Conservation (phyloP, 2,797 vertebrate genomes). For the Phalloptychus januarius region DNA sequence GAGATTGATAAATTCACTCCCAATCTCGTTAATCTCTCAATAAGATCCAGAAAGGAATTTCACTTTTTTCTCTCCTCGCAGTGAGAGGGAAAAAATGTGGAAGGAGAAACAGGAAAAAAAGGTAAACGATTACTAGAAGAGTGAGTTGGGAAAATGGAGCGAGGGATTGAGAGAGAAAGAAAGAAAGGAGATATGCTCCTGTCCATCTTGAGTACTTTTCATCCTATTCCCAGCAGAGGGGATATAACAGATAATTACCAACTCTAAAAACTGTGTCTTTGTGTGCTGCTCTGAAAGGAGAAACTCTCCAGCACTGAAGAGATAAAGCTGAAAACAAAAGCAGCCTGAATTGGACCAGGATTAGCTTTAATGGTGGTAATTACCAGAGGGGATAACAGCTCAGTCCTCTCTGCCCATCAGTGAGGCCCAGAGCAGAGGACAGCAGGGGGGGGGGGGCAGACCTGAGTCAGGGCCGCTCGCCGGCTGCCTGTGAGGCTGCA, state of each 20-base stretch:
- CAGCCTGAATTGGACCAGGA: constrained; percentile 81
- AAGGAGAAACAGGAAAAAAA: constrained; percentile 4
- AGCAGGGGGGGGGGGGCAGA: constrained; percentile 58
- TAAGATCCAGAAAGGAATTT: constrained; percentile 72
- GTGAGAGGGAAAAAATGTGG: constrained; percentile 30
- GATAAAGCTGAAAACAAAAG: constrained; percentile 88
- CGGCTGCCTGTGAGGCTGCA: constrained; percentile 67
- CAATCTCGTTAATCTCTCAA: constrained; percentile 80
- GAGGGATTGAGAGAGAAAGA: constrained; percentile 24
- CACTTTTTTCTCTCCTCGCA: constrained; percentile 71
- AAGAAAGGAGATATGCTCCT: constrained; percentile 53
- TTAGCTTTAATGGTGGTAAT: constrained; percentile 85
- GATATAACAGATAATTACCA: constrained; percentile 84
- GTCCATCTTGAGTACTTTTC: constrained; percentile 70
- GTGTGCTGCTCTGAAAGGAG: constrained; percentile 80
- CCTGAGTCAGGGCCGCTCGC: constrained; percentile 64
- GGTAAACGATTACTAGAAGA: constrained; percentile 13
- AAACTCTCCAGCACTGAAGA: constrained; percentile 83
- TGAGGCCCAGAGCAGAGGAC: constrained; percentile 77
- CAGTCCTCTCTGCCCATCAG: constrained; percentile 78
- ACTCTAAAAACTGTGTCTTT: constrained; percentile 81
- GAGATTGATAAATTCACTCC: constrained; percentile 83
- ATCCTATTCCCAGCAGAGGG: constrained; percentile 73
- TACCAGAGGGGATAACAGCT: constrained; percentile 80
- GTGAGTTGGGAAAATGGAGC: constrained; percentile 29